Evolutionary conservation across 64 coral and sea anemone genomes (phyloP), one percentile per base, ranked within the genome.

Genomic region (Porites lutea): DNA sequence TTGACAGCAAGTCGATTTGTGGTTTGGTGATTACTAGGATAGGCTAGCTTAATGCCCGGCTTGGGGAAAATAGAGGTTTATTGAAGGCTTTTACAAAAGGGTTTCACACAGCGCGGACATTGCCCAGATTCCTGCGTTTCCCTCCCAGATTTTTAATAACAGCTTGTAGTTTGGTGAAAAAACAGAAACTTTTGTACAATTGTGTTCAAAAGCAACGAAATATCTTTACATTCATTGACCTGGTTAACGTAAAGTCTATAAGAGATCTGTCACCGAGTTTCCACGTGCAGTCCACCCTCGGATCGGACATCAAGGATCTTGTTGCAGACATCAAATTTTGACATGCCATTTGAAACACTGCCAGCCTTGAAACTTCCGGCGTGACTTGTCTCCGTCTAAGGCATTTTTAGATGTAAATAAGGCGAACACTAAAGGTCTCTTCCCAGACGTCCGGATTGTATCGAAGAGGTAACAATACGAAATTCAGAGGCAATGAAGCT

Each of bases 291-390:
- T 82, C 23, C 43, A 44, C 59, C 79, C 59, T 16, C 73, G 47
- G 12, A 18, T 13, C 46, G 12, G 12, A 44, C 73, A 82, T 7
- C 48, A 19, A 69, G 22, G 18, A 8, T 61, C 13, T 68, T 67
- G 63, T 23, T 7, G n/a, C 53, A 23, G 7, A 48, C 14, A 37
- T 13, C 23, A 46, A 46, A 5, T 8, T 45, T 46, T 37, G 71
- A 10, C 37, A 44, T 74, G 71, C 37, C 5, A 37, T 61, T 65
- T 82, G 79, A 82, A 16, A 68, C 61, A 11, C 63, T 69, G 81
- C 81, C 81, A 84, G 48, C 13, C 3, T 69, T 84, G 81, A 84
- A 67, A 45, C 81, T 84, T 84, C 81, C 81, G 81, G 81, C 81
- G 81, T 84, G 62, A 84, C 81, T 52, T 57, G 9, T 13, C 46